Base-by-base conservation (phyloP, 2,113 vertebrate genomes). In the Dasypus novemcinctus region DNA sequence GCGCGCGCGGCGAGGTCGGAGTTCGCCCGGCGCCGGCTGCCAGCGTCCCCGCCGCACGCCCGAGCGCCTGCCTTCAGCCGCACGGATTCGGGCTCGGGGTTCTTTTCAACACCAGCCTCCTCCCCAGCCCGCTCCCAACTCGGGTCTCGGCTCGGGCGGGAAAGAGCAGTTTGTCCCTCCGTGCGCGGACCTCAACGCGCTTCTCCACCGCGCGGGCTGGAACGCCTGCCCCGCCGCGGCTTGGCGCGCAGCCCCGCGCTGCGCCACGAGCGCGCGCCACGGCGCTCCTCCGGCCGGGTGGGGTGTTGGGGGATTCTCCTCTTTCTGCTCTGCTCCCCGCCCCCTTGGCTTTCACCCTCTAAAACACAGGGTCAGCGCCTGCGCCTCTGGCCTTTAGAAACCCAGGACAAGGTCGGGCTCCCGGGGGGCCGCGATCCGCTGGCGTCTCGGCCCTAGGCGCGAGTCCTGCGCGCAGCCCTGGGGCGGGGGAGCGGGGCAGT, bases 331-430 rank as follows among this genome's bases (percentile, higher is more conserved):
- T 0, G n/a, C 38, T 66, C 43, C 72, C 81, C 29, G 4, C 33
- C 43, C 61, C 57, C 7, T 79, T 13, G 33, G 91, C 41, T 14
- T 84, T 52, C n/a, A 36, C 15, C 29, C 64, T 74, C 91, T 29
- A 52, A 85, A 74, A 27, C 81, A 18, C 59, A 12, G 64, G 52
- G 27, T 63, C 59, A 33, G 11, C 27, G 2, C 63, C 74, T 61
- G 52, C 46, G 46, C 38, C 33, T 46, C 46, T 8, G 71, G n/a
- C 71, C 43, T 87, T 66, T n/a, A 84, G 31, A 6, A 43, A 46
- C 64, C 33, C 5, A 61, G 81, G 3, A 36, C 92, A 81, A 96
- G 76, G 87, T 91, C 87, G 94, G 79, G 71, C 78, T 63, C 69
- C 12, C 12, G 36, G 74, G 49, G 9, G 0, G 2, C n/a, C 6